Conservation (phyloP, 2,888 invertebrate genomes). For the Anaspis maculata region DNA sequence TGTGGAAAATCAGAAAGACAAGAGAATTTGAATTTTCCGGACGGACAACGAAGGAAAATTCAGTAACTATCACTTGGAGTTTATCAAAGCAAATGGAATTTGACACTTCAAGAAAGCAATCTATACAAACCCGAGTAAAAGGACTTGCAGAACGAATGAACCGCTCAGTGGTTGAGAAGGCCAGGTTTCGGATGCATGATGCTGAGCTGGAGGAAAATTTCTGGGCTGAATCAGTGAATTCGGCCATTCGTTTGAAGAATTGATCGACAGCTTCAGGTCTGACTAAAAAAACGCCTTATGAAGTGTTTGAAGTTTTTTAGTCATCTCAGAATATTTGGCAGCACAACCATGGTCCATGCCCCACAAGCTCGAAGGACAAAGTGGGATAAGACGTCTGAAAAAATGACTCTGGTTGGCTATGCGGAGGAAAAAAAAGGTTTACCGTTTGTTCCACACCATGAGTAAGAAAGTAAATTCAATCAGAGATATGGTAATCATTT, state of each 20-base stretch:
- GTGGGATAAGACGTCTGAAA: conserved; percentile 26
- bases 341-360: conserved; percentile 24
- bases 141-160: neutral
- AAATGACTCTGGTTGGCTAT: conserved; percentile 30
- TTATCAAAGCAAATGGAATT: too few species aligned
- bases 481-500: too few species aligned
- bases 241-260: conserved; percentile 9
- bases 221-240: conserved; percentile 11
- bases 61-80: too few species aligned
- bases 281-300: conserved; percentile 6
- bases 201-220: conserved; percentile 3
- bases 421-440: conserved; percentile 19
- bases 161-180: conserved; percentile 1
- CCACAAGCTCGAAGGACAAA: conserved; percentile 27
- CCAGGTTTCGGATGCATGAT: conserved; percentile 8
- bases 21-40: too few species aligned
- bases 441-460: conserved; percentile 3
- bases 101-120: too few species aligned
- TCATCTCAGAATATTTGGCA: conserved; percentile 32
- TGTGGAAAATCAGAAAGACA: too few species aligned
- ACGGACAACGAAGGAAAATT: too few species aligned
- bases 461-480: conserved; percentile 1
- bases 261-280: conserved; percentile 3
- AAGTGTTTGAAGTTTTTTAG: conserved; percentile 13
- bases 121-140: neutral